Conservation (phyloP, 2,113 vertebrate genomes). For the Tachuris rubrigastra region DNA sequence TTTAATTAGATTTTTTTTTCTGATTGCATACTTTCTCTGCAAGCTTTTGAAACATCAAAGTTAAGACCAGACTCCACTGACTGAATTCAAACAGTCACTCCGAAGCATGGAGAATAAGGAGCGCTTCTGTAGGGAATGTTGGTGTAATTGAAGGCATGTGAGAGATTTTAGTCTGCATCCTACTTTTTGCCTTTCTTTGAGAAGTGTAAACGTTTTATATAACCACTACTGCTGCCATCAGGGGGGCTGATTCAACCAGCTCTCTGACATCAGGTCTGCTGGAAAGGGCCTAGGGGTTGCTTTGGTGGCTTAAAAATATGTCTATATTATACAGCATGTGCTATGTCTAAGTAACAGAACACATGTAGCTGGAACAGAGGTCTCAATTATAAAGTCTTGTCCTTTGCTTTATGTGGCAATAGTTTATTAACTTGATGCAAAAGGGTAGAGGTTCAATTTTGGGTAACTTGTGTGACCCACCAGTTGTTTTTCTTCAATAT, state of each 20-base stretch:
- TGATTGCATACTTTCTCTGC: slow-evolving; percentile 27
- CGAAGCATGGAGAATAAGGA: slow-evolving; percentile 42
- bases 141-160: slow-evolving; percentile 56
- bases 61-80: background rate
- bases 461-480: background rate
- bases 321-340: background rate
- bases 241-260: background rate
- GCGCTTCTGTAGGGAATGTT: background rate
- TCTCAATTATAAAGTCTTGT: background rate
- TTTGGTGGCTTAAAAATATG: background rate
- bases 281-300: background rate
- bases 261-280: background rate
- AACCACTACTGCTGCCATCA: background rate
- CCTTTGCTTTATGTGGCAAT: background rate
- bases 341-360: background rate
- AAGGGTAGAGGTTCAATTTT: background rate
- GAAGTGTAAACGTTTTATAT: background rate
- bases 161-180: background rate
- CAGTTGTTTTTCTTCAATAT: background rate
- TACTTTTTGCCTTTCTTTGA: background rate
- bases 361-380: background rate
- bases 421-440: background rate
- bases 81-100: slow-evolving; percentile 30
- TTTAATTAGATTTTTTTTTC: slow-evolving; percentile 55
- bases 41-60: slow-evolving; percentile 60